These are phyloP conservation scores for Orientallactaga sibirica DNA, from an alignment of 2,797 vertebrate genomes.

Conservation along the genomic window DNA sequence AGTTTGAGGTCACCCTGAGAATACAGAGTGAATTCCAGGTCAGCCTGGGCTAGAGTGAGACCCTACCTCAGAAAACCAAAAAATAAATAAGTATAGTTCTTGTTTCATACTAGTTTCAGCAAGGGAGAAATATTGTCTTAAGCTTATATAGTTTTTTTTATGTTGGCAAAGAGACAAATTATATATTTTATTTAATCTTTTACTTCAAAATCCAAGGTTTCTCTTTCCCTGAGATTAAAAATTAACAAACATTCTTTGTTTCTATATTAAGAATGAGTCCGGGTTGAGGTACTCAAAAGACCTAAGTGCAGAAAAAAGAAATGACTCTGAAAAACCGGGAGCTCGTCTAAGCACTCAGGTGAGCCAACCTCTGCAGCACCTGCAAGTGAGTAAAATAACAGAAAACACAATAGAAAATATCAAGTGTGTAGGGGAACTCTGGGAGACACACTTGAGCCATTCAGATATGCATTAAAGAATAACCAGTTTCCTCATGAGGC, in stretches of 20 bases:
- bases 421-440: background rate
- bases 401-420: background rate
- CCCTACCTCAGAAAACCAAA: too few relatives aligned
- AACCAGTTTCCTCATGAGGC: background rate
- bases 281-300: conserved; percentile 75
- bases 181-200: conserved; percentile 19
- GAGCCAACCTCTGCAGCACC: conserved; percentile 28
- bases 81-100: too few relatives aligned
- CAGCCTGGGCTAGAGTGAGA: too few relatives aligned
- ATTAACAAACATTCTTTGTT: conserved; percentile 75
- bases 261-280: conserved; percentile 77
- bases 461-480: background rate
- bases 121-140: background rate
- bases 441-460: conserved; percentile 35
- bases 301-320: conserved; percentile 75
- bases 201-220: conserved; percentile 3
- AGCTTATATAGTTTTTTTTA: background rate
- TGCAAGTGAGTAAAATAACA: background rate
- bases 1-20: too few relatives aligned
- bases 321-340: conserved; percentile 72
- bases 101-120: background rate
- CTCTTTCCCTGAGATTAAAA: conserved; percentile 26
- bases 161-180: conserved; percentile 15
- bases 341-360: conserved; percentile 75
- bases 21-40: too few relatives aligned